A percentile compares a stretch with the other conserved stretches of the same genome.
phyloP scores from a whole-genome alignment of 1,140 invertebrate genomes.

The Steinernema feltiae region DNA sequence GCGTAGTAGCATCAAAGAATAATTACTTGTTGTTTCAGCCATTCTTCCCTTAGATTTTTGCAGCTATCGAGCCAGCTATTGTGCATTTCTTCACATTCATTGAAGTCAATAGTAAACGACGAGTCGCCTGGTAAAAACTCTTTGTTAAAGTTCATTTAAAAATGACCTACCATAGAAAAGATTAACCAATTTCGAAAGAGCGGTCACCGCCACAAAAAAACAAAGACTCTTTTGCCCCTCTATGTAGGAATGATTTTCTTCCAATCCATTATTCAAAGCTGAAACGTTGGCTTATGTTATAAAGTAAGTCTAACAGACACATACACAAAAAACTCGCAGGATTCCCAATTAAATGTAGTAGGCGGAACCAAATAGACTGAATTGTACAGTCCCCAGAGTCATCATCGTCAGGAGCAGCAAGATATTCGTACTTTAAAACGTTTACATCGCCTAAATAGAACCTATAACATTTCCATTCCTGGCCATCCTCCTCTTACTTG shows the following conservation, averaged over 20 bases:
- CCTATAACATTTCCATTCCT: neutral
- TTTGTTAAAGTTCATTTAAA: neutral
- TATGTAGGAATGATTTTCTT: conserved; percentile 13
- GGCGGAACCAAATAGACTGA: conserved; percentile 28
- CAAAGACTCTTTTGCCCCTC: conserved; percentile 36
- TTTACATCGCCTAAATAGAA: conserved; percentile 20
- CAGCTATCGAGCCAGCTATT: neutral
- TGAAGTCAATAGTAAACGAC: neutral
- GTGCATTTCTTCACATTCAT: neutral
- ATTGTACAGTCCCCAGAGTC: neutral
- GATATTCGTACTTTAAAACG: neutral
- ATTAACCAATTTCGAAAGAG: conserved; percentile 48
- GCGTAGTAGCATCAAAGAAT: neutral
- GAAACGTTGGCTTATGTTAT: conserved; percentile 9
- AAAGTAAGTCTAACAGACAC: neutral
- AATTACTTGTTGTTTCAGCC: neutral
- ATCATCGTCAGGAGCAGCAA: neutral
- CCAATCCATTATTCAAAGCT: neutral
- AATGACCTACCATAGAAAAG: conserved; percentile 48
- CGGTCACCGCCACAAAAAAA: conserved; percentile 49
- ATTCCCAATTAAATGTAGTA: conserved; percentile 44
- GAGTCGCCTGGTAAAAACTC: neutral
- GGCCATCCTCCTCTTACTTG: conserved; percentile 31
- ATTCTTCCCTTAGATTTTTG: neutral
- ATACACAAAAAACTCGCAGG: conserved; percentile 37